Conservation (phyloP, 2,888 invertebrate genomes). For the Nematopogon swammerdamellus region DNA sequence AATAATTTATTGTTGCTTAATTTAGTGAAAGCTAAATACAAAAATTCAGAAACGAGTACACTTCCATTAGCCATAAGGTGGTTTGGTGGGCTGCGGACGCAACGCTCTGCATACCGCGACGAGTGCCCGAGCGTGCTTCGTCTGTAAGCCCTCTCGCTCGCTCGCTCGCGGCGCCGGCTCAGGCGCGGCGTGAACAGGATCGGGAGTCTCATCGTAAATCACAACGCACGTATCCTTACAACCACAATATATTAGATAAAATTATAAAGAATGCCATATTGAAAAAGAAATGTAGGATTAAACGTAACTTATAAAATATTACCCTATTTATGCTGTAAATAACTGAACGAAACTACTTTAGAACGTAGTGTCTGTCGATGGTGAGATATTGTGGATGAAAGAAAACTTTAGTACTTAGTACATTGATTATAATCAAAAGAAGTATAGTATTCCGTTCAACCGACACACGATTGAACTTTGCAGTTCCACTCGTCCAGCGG, state of each 20-base stretch:
- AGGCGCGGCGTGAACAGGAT: slow-evolving; percentile 2
- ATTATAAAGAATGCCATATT: slow-evolving; percentile 60
- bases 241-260: slow-evolving; percentile 69
- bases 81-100: background rate
- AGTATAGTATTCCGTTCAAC: background rate
- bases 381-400: slow-evolving; percentile 55
- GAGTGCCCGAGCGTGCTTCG: background rate
- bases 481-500: no score
- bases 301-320: slow-evolving; percentile 45
- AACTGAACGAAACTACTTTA: background rate
- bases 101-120: background rate
- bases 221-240: slow-evolving; percentile 62
- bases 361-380: background rate
- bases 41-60: slow-evolving; percentile 12
- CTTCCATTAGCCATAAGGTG: background rate
- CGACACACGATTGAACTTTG: background rate
- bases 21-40: slow-evolving; percentile 56
- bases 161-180: slow-evolving; percentile 1
- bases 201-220: slow-evolving; percentile 38
- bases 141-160: slow-evolving; percentile 2
- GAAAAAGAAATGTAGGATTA: slow-evolving; percentile 55
- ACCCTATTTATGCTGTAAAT: slow-evolving; percentile 55
- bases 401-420: slow-evolving; percentile 27
- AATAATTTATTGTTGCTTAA: slow-evolving; percentile 59
- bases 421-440: background rate